phyloP scores from a whole-genome alignment of 2,113 vertebrate genomes.

The Falco punctatus region DNA sequence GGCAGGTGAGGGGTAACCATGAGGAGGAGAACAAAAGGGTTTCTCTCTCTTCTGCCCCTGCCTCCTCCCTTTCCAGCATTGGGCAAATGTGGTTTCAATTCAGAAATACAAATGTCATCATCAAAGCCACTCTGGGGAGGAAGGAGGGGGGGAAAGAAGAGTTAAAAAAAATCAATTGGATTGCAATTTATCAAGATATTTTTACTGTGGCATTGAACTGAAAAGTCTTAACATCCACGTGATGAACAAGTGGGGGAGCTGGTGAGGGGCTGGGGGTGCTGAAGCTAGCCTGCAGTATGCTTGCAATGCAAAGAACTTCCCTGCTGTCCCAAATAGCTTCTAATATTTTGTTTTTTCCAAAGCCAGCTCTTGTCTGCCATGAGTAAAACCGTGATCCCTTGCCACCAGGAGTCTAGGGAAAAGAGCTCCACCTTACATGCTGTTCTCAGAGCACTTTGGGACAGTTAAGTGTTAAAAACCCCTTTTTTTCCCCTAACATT shows the following conservation, averaged over 20 bases:
- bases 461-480: not conserved
- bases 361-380: not conserved
- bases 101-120: constrained; percentile 47
- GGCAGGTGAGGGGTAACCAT: constrained; percentile 25
- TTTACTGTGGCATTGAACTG: not conserved
- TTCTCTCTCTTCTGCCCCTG: constrained; percentile 12
- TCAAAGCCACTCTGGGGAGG: not conserved
- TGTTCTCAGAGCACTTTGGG: not conserved
- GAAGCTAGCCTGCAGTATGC: not conserved
- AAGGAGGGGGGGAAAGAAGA: not conserved
- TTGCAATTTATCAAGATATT: constrained; percentile 8
- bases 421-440: not conserved
- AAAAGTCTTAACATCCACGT: not conserved
- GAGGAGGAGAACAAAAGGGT: constrained; percentile 61
- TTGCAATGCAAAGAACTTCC: not conserved
- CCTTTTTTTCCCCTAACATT: not conserved
- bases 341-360: not conserved
- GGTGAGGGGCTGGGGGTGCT: not conserved
- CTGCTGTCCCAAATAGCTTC: not conserved
- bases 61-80: not conserved
- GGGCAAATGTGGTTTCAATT: constrained; percentile 58
- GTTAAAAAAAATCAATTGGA: not conserved
- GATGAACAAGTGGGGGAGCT: not conserved
- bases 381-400: not conserved
- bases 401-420: not conserved